Conservation (phyloP, 2,888 invertebrate genomes). For the Microplitis deprimator region DNA sequence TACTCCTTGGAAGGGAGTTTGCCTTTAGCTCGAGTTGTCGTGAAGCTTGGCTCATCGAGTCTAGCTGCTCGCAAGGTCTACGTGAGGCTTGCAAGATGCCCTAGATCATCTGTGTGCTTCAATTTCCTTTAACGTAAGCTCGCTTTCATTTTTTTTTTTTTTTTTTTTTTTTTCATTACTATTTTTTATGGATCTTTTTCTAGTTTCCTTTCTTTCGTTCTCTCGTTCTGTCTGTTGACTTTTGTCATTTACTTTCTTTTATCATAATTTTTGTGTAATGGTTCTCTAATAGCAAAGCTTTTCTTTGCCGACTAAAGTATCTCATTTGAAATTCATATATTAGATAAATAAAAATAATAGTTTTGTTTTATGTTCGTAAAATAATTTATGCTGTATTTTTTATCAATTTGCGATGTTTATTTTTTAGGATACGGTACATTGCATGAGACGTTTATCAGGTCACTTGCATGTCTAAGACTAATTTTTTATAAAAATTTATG, state of each 20-base stretch:
- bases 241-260: neutral
- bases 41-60: constrained; percentile 22
- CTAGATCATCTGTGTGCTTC: constrained; percentile 23
- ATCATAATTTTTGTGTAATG: neutral
- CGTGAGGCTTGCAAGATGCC: constrained; percentile 17
- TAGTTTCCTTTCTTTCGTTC: neutral
- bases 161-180: neutral
- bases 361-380: no score
- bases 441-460: no score
- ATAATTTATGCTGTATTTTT: no score
- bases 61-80: constrained; percentile 30
- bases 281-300: neutral
- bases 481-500: no score
- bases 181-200: constrained; percentile 13
- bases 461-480: no score
- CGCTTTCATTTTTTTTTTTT: neutral
- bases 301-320: neutral
- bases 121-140: constrained; percentile 21
- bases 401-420: no score
- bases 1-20: constrained; percentile 9
- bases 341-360: no score
- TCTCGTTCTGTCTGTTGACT: neutral
- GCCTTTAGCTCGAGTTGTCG: constrained; percentile 13
- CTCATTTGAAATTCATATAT: neutral
- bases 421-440: no score